A percentile compares a stretch with the other conserved stretches of the same genome.
Evolutionary conservation across 2,113 vertebrate genomes (phyloP).

Genomic region (Ailurus styani): DNA sequence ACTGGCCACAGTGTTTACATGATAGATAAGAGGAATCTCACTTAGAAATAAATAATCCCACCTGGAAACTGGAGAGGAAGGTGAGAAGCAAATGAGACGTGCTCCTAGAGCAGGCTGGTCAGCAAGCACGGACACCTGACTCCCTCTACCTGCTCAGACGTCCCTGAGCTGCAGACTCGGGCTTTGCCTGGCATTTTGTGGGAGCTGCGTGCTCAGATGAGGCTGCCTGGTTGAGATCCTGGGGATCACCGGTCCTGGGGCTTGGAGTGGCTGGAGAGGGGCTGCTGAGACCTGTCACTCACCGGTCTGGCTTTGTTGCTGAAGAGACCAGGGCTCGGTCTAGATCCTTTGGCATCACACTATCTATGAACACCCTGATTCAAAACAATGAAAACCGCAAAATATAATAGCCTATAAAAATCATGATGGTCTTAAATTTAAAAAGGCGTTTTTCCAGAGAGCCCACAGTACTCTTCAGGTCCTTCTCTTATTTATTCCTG

Average conservation of each 20-base stretch:
- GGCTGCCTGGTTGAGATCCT: neutral
- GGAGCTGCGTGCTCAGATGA: neutral
- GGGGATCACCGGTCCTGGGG: neutral
- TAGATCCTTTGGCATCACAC: neutral
- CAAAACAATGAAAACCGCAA: conserved; percentile 34
- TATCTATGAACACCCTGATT: neutral
- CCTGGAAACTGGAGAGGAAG: neutral
- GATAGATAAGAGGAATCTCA: conserved; percentile 31
- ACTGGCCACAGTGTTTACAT: neutral
- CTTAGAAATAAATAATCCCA: conserved; percentile 35
- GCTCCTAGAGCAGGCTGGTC: too few species aligned
- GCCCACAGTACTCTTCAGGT: neutral
- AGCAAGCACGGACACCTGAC: accelerated
- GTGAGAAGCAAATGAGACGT: neutral
- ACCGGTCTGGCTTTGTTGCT: neutral
- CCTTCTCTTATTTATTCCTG: neutral
- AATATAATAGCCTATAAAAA: neutral
- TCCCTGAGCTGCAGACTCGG: neutral
- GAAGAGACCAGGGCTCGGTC: neutral
- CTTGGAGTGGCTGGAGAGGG: neutral
- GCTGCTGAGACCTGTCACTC: neutral
- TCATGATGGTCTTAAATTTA: neutral
- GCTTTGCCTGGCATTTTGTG: neutral
- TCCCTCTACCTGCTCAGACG: neutral
- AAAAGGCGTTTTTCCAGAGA: neutral